Base-by-base conservation (phyloP, 2,113 vertebrate genomes). In the Desmodus rotundus region DNA sequence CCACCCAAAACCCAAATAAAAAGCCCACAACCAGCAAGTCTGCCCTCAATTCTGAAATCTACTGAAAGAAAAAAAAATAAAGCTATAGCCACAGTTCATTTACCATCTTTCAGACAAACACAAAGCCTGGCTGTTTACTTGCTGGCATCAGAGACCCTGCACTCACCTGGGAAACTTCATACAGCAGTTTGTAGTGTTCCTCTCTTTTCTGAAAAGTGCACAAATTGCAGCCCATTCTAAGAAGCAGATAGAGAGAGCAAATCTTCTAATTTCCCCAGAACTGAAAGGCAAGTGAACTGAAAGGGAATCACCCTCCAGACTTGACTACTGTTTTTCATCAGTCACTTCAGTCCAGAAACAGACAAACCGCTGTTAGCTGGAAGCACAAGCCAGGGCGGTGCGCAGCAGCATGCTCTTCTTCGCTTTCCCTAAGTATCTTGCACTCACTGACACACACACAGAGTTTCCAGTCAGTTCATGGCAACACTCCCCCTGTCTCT, bases 181-280 rank as follows among this genome's bases (percentile, higher is more conserved):
- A 99, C 70, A 99, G 99, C 99, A 99, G 99, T 99, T 99, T 99
- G 99, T 99, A 99, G 98, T 99, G 99, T 97, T 99, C 99, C 98
- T 99, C 99, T 99, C 99, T 99, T 98, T 99, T 99, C 99, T 99
- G 99, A 98, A 99, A 99, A 98, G 99, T 99, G 99, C 99, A 99
- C 98, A 99, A 98, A 99, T 99, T 99, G 99, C 99, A 99, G 99
- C 99, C 99, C 99, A 99, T 99, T 98, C 99, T 99, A 99, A 98
- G 98, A 98, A 98, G 98, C 98, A 98, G 98, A 97, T 92, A 98
- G 94, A 95, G 98, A 98, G 98, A 98, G 96, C 98, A 97, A 98
- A 98, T 98, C 98, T 98, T 99, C 98, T 98, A 98, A 98, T 98
- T 98, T 98, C 98, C 98, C 98, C 99, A 98, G 97, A 98, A 99